phyloP scores from a whole-genome alignment of 2,113 vertebrate species.

The Ctenomys sociabilis region DNA sequence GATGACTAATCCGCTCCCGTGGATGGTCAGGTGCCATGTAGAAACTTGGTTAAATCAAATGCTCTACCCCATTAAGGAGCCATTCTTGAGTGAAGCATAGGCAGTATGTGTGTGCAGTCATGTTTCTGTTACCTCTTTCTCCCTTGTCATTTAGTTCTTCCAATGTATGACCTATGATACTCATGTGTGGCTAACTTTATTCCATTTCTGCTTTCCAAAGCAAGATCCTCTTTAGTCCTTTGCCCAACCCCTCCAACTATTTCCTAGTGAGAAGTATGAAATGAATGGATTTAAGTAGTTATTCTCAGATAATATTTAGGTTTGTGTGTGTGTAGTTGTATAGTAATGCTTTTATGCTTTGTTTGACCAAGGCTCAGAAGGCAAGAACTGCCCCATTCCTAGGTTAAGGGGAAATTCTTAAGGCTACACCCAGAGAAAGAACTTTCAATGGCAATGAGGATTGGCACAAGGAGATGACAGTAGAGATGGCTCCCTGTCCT shows the following conservation, averaged over 20 bases:
- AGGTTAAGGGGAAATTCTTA: neutral
- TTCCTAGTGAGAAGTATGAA: neutral
- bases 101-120: neutral
- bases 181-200: neutral
- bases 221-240: constrained; percentile 26
- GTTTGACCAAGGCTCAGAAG: neutral
- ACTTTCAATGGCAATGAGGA: neutral
- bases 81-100: neutral
- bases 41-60: neutral
- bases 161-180: neutral
- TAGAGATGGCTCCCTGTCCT: neutral
- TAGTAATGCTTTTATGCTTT: constrained; percentile 9
- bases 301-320: neutral
- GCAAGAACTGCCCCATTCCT: neutral
- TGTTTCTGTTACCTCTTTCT: neutral
- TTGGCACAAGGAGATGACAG: neutral
- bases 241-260: neutral
- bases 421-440: constrained; percentile 32
- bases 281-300: neutral
- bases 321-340: neutral
- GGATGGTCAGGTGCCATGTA: neutral
- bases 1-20: neutral
- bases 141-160: neutral
- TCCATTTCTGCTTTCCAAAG: neutral
- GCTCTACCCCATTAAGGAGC: neutral